Evolutionary conservation across 2,888 invertebrate genomes (phyloP), one percentile per base, ranked within the genome.

Genomic region (Sphaerophoria rueppellii): DNA sequence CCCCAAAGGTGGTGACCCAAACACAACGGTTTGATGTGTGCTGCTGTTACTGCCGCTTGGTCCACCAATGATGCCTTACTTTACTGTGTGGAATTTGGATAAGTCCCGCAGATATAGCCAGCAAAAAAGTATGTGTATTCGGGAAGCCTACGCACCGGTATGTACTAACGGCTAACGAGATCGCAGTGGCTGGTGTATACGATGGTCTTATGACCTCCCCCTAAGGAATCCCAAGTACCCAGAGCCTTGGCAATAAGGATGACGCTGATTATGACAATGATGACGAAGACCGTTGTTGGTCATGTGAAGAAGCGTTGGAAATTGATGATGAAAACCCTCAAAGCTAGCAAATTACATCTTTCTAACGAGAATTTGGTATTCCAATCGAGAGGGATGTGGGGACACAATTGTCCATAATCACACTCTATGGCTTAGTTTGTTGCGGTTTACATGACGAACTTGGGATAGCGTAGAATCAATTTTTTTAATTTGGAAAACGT

Each of bases 401-500:
- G 80, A 83, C 83, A 85, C 80, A 85, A 85, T 85, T 69, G 83
- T 80, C 80, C 83, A n/a, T n/a, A 76, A 80, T 85, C 83, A 69
- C 72, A 72, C 72, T 43, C 24, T 11, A 37, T 16, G 9, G 50
- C 16, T 9, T 9, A 43, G 14, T 14, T 46, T 37, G 7, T 32
- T 72, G 35, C 35, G 7, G 57, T 37, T 24, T 24, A 34, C 6
- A 34, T 67, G 48, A 52, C 54, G 67, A 40, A 54, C 35, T 65
- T 72, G 67, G 52, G 63, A 70, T 80, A 58, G 32, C 48, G 88
- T 87, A 87, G 86, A 81, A 86, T 88, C 88, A 88, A 89, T 89
- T 89, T 88, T 78, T 87, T 88, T 89, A 90, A 90, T 90, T 89
- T 88, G 86, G 87, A 88, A 90, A 90, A 89, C 91, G 90, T 90